Conservation (phyloP, 2,797 vertebrate species). For the Lepilemur ruficaudatus region DNA sequence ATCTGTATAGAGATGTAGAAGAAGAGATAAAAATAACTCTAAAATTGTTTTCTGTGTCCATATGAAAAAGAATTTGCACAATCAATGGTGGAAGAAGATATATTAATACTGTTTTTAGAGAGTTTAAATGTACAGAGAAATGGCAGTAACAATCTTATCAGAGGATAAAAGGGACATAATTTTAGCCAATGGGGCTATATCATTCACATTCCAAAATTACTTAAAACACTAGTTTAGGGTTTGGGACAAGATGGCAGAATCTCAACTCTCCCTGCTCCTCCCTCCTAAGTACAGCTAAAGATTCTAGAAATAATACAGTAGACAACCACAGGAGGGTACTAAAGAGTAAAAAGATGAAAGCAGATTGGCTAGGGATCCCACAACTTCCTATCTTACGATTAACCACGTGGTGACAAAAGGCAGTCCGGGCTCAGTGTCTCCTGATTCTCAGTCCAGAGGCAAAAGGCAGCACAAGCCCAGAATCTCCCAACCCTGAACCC, state of each 20-base stretch:
- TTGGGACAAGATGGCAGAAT: slow-evolving; percentile 32
- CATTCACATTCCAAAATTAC: neutral
- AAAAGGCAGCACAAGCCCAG: neutral
- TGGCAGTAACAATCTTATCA: neutral
- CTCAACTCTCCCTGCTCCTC: neutral
- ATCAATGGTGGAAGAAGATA: neutral
- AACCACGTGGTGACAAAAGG: neutral
- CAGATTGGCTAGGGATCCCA: neutral
- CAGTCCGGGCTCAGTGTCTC: neutral
- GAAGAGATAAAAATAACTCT: neutral
- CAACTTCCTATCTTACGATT: neutral
- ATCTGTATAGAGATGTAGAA: neutral
- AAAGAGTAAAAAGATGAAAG: slow-evolving; percentile 32
- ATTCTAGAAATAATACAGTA: slow-evolving; percentile 22
- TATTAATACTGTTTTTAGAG: neutral
- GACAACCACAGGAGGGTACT: neutral
- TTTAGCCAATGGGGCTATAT: slow-evolving; percentile 2
- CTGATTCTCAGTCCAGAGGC: neutral
- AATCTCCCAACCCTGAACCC: neutral
- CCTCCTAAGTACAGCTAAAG: neutral
- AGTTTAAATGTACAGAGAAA: slow-evolving; percentile 35
- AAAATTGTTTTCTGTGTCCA: neutral
- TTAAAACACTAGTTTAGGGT: slow-evolving; percentile 41
- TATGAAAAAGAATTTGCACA: neutral
- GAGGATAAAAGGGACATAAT: neutral